Base-by-base conservation (phyloP, 1,140 invertebrate genomes). In the Cryptotermes secundus region DNA sequence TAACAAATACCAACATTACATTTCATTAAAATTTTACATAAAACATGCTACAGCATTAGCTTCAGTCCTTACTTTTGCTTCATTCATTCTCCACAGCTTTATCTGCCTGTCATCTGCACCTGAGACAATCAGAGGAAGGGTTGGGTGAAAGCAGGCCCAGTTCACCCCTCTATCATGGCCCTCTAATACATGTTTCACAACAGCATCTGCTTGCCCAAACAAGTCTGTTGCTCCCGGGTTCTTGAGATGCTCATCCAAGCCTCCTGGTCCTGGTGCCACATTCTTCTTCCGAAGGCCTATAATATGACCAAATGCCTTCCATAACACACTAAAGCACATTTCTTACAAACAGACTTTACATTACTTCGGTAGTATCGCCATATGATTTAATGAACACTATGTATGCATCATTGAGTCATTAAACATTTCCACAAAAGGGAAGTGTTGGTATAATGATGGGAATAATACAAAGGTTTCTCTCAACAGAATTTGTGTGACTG, bases 11-110 rank as follows among this genome's bases (percentile, higher is more conserved):
- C 38, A 42, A 42, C 16, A 42, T 42, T 14, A 42, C 16, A 42
- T 14, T 42, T 14, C 38, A 22, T 31, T 22, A 79, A 80, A 80
- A 24, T 35, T 12, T 14, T 42, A 49, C 16, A 3, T 0, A 49
- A 49, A 49, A 49, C 45, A 49, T 12, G 45, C 4, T 84, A n/a
- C 24, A 35, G 34, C 19, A 87, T 12, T 82, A 82, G 24, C 34
- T 53, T 45, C 45, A 49, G 16, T 19, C 12, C 34, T 87, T 88
- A 93, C 92, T 90, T 98, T 99, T 45, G 96, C 94, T 90, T 99
- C 99, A 90, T 99, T 99, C 97, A 99, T 99, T 86, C 99, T 92
- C 99, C 99, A 99, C 84, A 99, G 91, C 90, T 99, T 99, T 19
- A 99, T 95, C 88, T 98, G 96, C 35, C 98, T 91, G 91, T 99